Base-by-base conservation (phyloP, 2,113 vertebrate genomes). In the Lepidothrix coronata region DNA sequence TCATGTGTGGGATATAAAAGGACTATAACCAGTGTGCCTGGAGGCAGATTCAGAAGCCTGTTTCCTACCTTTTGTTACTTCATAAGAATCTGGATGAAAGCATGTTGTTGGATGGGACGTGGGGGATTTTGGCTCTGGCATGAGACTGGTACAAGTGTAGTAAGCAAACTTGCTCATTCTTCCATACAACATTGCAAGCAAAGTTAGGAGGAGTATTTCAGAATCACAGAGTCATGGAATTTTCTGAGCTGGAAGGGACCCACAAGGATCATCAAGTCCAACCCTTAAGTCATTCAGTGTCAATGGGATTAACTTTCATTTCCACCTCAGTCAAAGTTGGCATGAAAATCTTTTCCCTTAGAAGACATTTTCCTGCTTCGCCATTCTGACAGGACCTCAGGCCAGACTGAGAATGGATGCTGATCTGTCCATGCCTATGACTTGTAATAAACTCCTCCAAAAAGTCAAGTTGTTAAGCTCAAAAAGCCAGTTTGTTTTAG, bases 101-200 rank as follows among this genome's bases (percentile, higher is more conserved):
- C 1, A 0, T 24, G 5, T 12, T 48, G 7, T 35, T 65, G 57
- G 62, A 72, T 81, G 44, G 5, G 8, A 71, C 11, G 5, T 57
- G 23, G 30, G 19, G 16, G 13, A 62, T 52, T 24, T 88, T 63
- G 48, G 33, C 44, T 44, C 52, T 48, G 27, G 18, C 51, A 68
- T 0, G 0, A 81, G 51, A 41, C 14, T 4, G 2, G 8, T 51
- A 25, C 21, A 63, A 44, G 24, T 8, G 4, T 11, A n/a, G 35
- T 33, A 35, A 33, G 15, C 13, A 71, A 85, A 35, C 6, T 13
- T 13, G 6, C 8, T 85, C 6, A 6, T 73, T 87, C 23, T 67
- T 74, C 62, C 9, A 48, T 59, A 61, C 20, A 0, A 0, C 5
- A 9, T 4, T 72, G 28, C 37, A 68, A 73, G 30, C 24, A 68